Base-by-base conservation (phyloP, 2,888 invertebrate species). In the Drosophila hamatofila region DNA sequence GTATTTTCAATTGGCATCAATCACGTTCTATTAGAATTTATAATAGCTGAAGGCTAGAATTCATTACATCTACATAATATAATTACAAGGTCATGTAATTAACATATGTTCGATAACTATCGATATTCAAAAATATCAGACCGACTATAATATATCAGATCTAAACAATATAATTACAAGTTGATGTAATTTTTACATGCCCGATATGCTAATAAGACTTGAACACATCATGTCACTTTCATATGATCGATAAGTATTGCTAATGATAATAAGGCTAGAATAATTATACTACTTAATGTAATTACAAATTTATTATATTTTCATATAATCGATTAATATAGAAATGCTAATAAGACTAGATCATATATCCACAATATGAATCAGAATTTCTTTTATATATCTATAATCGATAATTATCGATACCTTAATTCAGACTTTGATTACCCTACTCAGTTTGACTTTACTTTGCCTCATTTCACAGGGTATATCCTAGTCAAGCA, bases 61-160 rank as follows among this genome's bases (percentile, higher is more conserved):
- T 0, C 8, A 4, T 18, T 2, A 18, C 4, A 41, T 2, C 1
- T 3, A 39, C 2, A n/a, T n/a, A 37, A 16, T 37, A 16, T 37
- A 39, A 1, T 3, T 39, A 0, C 4, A 11, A 18, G 3, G 9
- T 11, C 0, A 9, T 18, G 1, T n/a, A 2, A n/a, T 9, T n/a
- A 8, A 7, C n/a, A 8, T 39, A 39, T 18, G 4, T 18, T 41
- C 16, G 44, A 46, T 46, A 46, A 23, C 0, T 46, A 46, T 25
- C 46, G 46, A 25, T 25, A 25, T 27, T 2, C 25, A 0, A 6
- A 8, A 16, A 44, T 4, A 30, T n/a, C n/a, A n/a, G n/a, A n/a
- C n/a, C n/a, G 3, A 14, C 21, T 42, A 21, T 5, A 21, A 4
- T 4, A 41, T 1, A 18, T 41, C 3, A 41, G 3, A 41, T 41